Evolutionary conservation across 2,888 invertebrate genomes (phyloP).

Genomic region (Mellilla xanthometata): DNA sequence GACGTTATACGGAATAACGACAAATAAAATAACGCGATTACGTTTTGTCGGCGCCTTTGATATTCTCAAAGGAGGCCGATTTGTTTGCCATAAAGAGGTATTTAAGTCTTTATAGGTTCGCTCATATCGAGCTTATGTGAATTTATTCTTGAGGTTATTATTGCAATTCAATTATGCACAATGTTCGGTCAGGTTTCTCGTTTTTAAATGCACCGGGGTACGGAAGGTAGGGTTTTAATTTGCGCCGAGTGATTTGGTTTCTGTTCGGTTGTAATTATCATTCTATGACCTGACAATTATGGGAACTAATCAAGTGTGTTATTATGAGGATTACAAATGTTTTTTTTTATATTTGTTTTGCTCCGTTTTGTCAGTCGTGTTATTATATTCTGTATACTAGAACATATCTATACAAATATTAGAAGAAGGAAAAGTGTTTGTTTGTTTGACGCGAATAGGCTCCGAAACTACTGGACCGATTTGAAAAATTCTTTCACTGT

Average conservation of each 20-base stretch:
- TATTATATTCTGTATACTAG: too few relatives aligned
- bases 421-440: too few relatives aligned
- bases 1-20: conserved; percentile 56
- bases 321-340: too few relatives aligned
- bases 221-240: conserved; percentile 32
- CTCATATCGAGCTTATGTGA: conserved; percentile 65
- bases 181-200: conserved; percentile 64
- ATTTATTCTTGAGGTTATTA: conserved; percentile 74
- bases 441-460: too few relatives aligned
- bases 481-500: too few relatives aligned
- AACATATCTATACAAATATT: too few relatives aligned
- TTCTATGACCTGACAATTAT: neutral
- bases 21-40: conserved; percentile 67
- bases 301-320: too few relatives aligned
- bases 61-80: conserved; percentile 74
- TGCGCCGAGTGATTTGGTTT: conserved; percentile 3
- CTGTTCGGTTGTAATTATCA: neutral
- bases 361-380: too few relatives aligned
- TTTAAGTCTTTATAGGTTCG: conserved; percentile 52
- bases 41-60: conserved; percentile 66
- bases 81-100: conserved; percentile 80
- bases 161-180: conserved; percentile 77
- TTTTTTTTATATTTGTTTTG: too few relatives aligned
- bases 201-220: conserved; percentile 38
- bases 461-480: too few relatives aligned